Percentiles rank a stretch among this genome's conserved stretches.
Evolutionary conservation across 2,797 vertebrate genomes (phyloP).

Genomic region (Urocyon cinereoargenteus): DNA sequence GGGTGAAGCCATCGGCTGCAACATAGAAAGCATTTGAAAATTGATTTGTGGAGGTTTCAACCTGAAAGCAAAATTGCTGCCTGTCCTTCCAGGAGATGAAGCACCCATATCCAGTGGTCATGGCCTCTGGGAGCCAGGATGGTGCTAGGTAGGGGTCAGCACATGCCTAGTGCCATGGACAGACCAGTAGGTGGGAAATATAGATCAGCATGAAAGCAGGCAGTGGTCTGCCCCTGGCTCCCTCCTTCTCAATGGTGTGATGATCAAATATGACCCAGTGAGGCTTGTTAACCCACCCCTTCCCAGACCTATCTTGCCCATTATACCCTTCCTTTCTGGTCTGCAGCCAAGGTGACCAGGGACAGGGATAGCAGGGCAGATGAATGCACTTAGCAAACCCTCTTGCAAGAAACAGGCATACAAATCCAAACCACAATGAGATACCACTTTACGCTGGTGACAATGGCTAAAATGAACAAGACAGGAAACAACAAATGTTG

Average conservation of each 20-base stretch:
- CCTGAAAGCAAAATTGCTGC: conserved; percentile 87
- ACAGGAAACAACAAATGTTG: no score
- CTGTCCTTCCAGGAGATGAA: conserved; percentile 90
- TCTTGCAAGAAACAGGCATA: background rate
- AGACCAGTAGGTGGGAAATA: conserved; percentile 85
- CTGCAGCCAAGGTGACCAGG: background rate
- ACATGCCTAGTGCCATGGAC: conserved; percentile 81
- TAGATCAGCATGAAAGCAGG: conserved; percentile 86
- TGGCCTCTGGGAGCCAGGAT: conserved; percentile 92
- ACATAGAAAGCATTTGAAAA: conserved; percentile 22
- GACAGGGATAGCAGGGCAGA: background rate
- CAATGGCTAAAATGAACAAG: no score
- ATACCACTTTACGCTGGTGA: no score
- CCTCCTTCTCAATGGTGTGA: conserved; percentile 78
- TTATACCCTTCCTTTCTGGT: background rate
- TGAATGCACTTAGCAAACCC: background rate
- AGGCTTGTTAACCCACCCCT: conserved; percentile 70
- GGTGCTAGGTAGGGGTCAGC: conserved; percentile 86
- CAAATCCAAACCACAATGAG: no score
- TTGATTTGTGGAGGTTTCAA: conserved; percentile 71
- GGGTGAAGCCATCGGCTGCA: background rate
- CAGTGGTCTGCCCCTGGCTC: background rate
- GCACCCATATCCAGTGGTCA: conserved; percentile 92
- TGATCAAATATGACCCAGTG: conserved; percentile 45
- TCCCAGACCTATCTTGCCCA: background rate